phyloP scores from a whole-genome alignment of 2,888 invertebrate genomes.

The Himalopsyche japonica region DNA sequence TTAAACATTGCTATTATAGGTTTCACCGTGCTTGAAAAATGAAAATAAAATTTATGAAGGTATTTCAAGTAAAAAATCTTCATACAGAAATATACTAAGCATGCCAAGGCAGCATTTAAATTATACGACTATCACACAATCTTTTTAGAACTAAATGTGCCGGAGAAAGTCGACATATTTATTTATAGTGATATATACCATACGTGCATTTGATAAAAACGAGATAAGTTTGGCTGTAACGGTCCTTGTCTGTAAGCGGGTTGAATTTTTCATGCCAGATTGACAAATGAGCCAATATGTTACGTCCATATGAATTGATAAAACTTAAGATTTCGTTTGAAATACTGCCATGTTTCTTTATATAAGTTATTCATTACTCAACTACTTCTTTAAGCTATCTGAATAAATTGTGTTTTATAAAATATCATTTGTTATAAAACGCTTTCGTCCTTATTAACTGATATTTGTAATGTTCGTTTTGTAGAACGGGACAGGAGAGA shows the following conservation, averaged over 20 bases:
- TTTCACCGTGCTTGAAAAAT: no score
- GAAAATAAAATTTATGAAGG: no score
- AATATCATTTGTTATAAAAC: no score
- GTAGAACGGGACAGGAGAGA: no score
- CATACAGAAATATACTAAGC: no score
- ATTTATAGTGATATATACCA: slow-evolving; percentile 18
- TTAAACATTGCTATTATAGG: no score
- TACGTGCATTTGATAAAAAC: slow-evolving; percentile 2
- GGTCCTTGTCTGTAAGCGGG: background rate
- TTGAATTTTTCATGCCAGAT: background rate
- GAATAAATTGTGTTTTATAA: no score
- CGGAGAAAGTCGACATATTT: background rate
- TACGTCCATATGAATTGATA: background rate
- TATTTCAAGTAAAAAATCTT: background rate
- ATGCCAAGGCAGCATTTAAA: background rate
- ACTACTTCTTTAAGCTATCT: no score
- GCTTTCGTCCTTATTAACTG: no score
- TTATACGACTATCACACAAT: background rate
- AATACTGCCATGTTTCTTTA: no score
- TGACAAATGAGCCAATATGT: background rate
- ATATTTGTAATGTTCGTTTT: no score
- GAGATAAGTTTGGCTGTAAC: background rate
- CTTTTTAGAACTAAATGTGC: background rate
- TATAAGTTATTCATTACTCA: no score
- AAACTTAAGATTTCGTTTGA: background rate